Percentiles rank a stretch among this genome's conserved stretches.
Conservation (phyloP, 2,113 vertebrate genomes). For the Callocephalon fimbriatum region DNA sequence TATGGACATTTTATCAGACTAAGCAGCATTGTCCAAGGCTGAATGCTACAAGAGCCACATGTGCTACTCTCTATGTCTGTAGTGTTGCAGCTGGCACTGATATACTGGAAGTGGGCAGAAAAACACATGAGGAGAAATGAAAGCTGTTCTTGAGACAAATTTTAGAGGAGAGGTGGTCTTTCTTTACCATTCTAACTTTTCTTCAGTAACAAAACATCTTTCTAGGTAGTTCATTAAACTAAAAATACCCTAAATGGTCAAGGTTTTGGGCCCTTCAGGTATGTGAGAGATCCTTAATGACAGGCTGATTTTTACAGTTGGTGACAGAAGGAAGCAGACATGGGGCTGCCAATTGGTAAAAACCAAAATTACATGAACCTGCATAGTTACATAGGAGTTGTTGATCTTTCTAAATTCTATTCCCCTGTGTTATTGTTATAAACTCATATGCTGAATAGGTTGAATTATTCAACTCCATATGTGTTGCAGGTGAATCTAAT, state of each 20-base stretch:
- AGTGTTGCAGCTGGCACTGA: neutral
- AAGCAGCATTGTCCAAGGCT: neutral
- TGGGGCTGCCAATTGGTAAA: neutral
- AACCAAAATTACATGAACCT: neutral
- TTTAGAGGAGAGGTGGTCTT: neutral
- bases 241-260: neutral
- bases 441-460: neutral
- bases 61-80: neutral
- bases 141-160: neutral
- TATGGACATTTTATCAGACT: neutral
- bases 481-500: neutral
- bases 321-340: neutral
- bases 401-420: neutral
- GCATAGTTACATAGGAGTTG: neutral
- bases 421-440: neutral
- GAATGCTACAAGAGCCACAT: accelerated
- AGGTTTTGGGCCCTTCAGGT: neutral
- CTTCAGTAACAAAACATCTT: neutral
- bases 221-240: neutral
- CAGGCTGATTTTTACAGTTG: neutral
- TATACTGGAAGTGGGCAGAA: neutral
- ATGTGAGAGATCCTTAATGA: neutral
- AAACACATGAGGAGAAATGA: neutral
- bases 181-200: neutral
- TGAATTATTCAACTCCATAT: neutral